Evolutionary conservation across 2,113 vertebrate genomes (phyloP), one percentile per base, ranked within the genome.

Genomic region (Halcyon senegalensis): DNA sequence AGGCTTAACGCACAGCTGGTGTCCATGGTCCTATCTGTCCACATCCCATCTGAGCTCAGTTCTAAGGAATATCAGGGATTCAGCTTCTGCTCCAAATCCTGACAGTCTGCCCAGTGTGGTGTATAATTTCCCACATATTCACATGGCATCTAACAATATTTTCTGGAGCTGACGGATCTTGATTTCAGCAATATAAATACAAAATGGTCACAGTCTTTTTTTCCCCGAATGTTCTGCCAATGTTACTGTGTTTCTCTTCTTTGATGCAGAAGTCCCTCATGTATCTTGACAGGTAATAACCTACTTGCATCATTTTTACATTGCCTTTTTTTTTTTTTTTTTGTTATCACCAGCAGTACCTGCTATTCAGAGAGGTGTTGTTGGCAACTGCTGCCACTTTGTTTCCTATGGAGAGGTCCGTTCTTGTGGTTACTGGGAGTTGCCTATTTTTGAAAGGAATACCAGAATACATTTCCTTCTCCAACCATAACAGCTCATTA

Each of bases 1-100:
- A 43, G 31, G 39, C 30, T 68, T 72, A 76, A 48, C 1, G 10
- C 50, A 51, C 69, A 79, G 58, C 18, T 79, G 27, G 35, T 48
- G 25, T 68, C 33, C 53, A 51, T 0, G 10, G 56, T 35, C 74
- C 35, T 2, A 3, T 0, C 23, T 0, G 1, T 27, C 58, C 2
- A 2, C 5, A 3, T 5, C 78, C 35, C 78, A 72, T 89, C 68
- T 50, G 37, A 81, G 77, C 19, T 46, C 51, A 39, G 30, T 9
- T 88, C 75, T 66, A 19, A 14, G 37, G 56, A 67, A 16, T 20
- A 91, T 11, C 43, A 35, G 14, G 33, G 18, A 25, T 41, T 44
- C 46, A 44, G 28, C 48, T 75, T 51, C 50, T 0, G 0, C 60
- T 81, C 66, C 70, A 84, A 2, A 13, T 79, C 63, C 81, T 72